Evolutionary conservation across 2,113 vertebrate species (phyloP).

Genomic region (Saccopteryx bilineata): DNA sequence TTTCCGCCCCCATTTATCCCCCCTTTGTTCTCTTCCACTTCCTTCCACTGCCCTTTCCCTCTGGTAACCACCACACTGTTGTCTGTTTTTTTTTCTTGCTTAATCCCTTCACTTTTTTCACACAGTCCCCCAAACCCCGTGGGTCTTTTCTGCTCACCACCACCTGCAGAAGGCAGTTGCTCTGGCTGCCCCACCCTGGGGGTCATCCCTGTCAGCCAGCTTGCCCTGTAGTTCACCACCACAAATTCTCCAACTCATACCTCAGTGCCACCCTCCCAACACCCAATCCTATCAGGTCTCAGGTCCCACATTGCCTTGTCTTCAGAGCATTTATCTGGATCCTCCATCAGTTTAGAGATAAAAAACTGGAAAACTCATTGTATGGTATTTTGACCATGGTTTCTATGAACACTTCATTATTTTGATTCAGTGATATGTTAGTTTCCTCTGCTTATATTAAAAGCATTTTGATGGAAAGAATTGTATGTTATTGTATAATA

Average conservation of each 20-base stretch:
- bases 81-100: no score
- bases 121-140: no score
- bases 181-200: not conserved
- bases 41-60: no score
- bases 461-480: not conserved
- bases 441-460: not conserved
- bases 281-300: not conserved
- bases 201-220: not conserved
- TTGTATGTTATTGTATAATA: not conserved
- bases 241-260: not conserved
- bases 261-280: not conserved
- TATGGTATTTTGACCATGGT: not conserved
- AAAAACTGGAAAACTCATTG: not conserved
- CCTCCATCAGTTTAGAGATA: not conserved
- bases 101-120: no score
- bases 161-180: not conserved
- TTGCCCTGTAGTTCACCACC: not conserved
- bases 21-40: no score
- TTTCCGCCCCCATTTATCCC: no score
- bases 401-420: not conserved
- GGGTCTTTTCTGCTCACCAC: not conserved
- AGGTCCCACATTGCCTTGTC: not conserved
- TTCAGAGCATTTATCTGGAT: not conserved
- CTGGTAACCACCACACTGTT: no score
- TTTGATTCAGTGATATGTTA: not conserved